phyloP scores from a whole-genome alignment of 2,888 invertebrate genomes.

The Pyrrhia umbra region DNA sequence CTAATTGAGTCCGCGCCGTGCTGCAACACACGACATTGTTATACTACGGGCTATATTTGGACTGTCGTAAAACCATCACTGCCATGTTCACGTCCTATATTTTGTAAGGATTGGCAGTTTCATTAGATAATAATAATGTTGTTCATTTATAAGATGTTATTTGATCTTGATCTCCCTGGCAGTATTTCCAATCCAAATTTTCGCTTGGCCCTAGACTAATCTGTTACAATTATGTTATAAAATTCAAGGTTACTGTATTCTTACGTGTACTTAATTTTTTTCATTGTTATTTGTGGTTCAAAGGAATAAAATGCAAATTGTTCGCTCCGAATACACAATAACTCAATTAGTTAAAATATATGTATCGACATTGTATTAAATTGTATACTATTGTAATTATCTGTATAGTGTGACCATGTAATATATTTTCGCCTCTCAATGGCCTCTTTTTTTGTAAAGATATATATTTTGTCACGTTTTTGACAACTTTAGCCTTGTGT shows the following conservation, averaged over 20 bases:
- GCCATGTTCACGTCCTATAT: slow-evolving; percentile 59
- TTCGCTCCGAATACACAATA: slow-evolving; percentile 26
- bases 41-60: slow-evolving; percentile 58
- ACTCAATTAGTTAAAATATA: slow-evolving; percentile 33
- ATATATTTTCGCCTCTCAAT: slow-evolving; percentile 59
- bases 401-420: slow-evolving; percentile 67
- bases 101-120: slow-evolving; percentile 56
- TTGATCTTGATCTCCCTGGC: slow-evolving; percentile 56
- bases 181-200: slow-evolving; percentile 46
- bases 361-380: slow-evolving; percentile 53
- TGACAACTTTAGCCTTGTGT: slow-evolving; percentile 77
- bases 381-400: slow-evolving; percentile 65
- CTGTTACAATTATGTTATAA: slow-evolving; percentile 35
- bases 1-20: neutral
- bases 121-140: slow-evolving; percentile 27
- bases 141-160: slow-evolving; percentile 36
- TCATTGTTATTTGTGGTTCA: slow-evolving; percentile 54
- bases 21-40: slow-evolving; percentile 35
- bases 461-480: slow-evolving; percentile 76
- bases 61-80: slow-evolving; percentile 52
- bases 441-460: slow-evolving; percentile 70
- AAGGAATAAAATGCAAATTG: slow-evolving; percentile 65
- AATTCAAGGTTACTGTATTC: slow-evolving; percentile 40
- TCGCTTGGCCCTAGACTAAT: slow-evolving; percentile 28
- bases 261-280: slow-evolving; percentile 57